Base-by-base conservation (phyloP, 2,797 vertebrate genomes). In the Myoxocephalus aenaeus region DNA sequence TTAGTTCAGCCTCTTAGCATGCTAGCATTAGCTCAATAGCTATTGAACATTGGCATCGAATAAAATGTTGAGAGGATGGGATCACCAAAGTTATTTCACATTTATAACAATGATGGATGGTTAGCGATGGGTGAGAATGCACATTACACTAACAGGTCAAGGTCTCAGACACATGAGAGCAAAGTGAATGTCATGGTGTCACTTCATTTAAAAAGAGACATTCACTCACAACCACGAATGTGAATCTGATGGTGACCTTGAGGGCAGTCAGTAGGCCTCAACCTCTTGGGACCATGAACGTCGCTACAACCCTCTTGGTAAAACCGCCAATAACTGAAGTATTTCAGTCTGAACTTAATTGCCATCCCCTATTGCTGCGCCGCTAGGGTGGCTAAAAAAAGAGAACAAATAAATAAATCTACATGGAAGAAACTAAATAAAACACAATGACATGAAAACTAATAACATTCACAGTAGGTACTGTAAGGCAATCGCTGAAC, bases 21-120 rank as follows among this genome's bases (percentile, higher is more conserved):
- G 48, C 13, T 34, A n/a, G 9, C 18, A 34, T 70, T 10, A 34
- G 40, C 20, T 58, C 48, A 50, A n/a, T 9, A 27, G 25, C 17
- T 50, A n/a, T 8, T 48, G 46, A 20, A 48, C 40, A 18, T 46
- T 3, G 5, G 34, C 34, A 40, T 12, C 2, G 5, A 11, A 7
- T 44, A 2, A 6, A 20, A 48, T 20, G 18, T 44, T 44, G 42
- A 46, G 4, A 7, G 44, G 44, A 46, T 46, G 44, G 15, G 22
- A 27, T 27, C 53, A 14, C 5, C 53, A 7, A 27, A 18, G 56
- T 20, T 34, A 34, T 58, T 34, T 34, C 9, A 58, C 14, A 58
- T 20, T 20, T 8, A 4, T 81, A 80, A 78, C 76, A 74, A 65
- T 85, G 86, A 92, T 83, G 83, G 87, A 86, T 86, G 63, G 32